A percentile compares a stretch with the other conserved stretches of the same genome.
Evolutionary conservation across 2,888 invertebrate genomes (phyloP).

Genomic region (Agrenia bidenticulata): DNA sequence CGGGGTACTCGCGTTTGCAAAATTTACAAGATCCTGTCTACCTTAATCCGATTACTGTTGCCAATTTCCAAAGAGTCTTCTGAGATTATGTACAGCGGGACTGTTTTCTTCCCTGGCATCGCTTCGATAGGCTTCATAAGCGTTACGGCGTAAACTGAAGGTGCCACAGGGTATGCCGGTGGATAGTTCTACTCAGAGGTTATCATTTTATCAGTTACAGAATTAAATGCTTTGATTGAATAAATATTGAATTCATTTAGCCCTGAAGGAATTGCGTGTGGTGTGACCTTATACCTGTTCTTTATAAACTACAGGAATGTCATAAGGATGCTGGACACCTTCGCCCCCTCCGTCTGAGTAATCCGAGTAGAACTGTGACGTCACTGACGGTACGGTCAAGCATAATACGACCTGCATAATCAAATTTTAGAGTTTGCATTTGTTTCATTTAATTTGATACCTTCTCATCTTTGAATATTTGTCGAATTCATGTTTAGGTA

Average conservation of each 20-base stretch:
- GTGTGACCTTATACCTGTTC: neutral
- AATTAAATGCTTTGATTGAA: slow-evolving; percentile 1
- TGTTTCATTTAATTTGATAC: too few species aligned
- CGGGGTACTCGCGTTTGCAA: too few species aligned
- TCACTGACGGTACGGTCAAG: neutral
- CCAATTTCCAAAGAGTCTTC: slow-evolving; percentile 39
- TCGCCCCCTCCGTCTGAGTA: slow-evolving; percentile 10
- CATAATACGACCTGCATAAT: neutral
- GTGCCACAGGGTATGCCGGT: slow-evolving; percentile 42
- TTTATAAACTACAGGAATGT: slow-evolving; percentile 15
- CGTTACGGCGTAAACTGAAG: slow-evolving; percentile 42
- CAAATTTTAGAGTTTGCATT: too few species aligned
- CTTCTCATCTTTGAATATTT: too few species aligned
- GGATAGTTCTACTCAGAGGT: slow-evolving; percentile 27
- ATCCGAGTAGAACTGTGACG: slow-evolving; percentile 11
- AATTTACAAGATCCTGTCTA: too few species aligned
- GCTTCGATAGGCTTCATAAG: slow-evolving; percentile 46
- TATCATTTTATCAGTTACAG: neutral
- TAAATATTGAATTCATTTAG: too few species aligned
- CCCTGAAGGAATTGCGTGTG: neutral
- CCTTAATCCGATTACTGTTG: slow-evolving; percentile 6
- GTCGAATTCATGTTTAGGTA: too few species aligned
- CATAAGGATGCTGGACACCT: neutral
- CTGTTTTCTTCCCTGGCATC: slow-evolving; percentile 46
- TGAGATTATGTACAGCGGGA: slow-evolving; percentile 48